Conservation (phyloP, 2,113 vertebrate genomes). For the Scortum barcoo region DNA sequence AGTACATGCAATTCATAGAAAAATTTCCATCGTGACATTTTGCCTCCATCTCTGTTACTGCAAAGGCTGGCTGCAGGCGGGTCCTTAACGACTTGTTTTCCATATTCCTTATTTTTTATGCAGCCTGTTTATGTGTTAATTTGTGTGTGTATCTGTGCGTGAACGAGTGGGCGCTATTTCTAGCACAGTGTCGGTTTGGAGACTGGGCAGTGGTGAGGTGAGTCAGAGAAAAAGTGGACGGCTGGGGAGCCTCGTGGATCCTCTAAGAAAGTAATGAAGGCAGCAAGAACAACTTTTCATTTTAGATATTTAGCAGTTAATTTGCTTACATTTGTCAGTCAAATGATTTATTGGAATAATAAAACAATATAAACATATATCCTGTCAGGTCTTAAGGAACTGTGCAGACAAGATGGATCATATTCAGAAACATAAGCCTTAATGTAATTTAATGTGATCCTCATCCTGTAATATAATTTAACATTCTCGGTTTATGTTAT, state of each 20-base stretch:
- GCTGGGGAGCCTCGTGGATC: not conserved
- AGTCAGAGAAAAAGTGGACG: conserved; percentile 43
- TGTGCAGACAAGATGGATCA: not conserved
- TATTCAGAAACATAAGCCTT: not conserved
- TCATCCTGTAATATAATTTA: not conserved
- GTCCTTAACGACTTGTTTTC: conserved; percentile 67
- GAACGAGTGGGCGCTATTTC: conserved; percentile 36
- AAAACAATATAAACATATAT: too few species aligned
- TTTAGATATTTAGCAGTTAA: not conserved
- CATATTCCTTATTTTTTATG: conserved; percentile 50
- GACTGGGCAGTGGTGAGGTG: conserved; percentile 37
- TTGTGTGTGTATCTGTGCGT: conserved; percentile 25
- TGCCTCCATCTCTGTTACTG: conserved; percentile 29
- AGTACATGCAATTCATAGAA: conserved; percentile 32
- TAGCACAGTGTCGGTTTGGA: conserved; percentile 33
- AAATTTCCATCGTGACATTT: conserved; percentile 65
- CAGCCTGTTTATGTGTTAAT: conserved; percentile 37
- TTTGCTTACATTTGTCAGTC: not conserved
- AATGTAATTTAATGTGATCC: not conserved
- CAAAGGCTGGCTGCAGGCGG: conserved; percentile 40
- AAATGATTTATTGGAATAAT: too few species aligned
- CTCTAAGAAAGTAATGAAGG: conserved; percentile 4
- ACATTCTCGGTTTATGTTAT: not conserved
- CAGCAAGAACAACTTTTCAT: conserved; percentile 4
- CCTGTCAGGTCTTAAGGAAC: not conserved